These are phyloP conservation scores for Helicoverpa assulta DNA, from an alignment of 2,888 invertebrate genomes.

Conservation along the genomic window DNA sequence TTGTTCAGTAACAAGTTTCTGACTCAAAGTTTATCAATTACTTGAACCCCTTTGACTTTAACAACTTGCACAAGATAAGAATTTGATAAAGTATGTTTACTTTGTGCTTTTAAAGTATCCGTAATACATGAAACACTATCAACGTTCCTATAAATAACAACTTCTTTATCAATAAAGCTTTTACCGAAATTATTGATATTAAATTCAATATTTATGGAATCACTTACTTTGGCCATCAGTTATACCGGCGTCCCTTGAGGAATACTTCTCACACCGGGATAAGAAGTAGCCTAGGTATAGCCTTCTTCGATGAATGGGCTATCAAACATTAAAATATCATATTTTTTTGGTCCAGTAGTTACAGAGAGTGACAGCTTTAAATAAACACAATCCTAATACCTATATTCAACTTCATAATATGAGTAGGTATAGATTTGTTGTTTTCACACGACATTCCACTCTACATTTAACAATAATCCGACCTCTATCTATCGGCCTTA, in stretches of 20 bases:
- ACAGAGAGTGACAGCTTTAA: no score
- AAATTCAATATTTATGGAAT: neutral
- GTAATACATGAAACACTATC: constrained; percentile 17
- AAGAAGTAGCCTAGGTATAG: no score
- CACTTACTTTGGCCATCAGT: no score
- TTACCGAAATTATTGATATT: neutral
- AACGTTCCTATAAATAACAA: constrained; percentile 1
- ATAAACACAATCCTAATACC: no score
- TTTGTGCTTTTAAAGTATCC: constrained; percentile 40
- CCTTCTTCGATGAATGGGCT: no score
- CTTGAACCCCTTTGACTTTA: constrained; percentile 35
- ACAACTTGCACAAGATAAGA: constrained; percentile 51
- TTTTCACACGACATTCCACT: constrained; percentile 9
- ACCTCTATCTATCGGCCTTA: constrained; percentile 54
- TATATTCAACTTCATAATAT: no score
- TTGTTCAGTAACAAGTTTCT: constrained; percentile 14
- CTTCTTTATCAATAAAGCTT: neutral
- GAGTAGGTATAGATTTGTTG: neutral
- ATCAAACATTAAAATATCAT: no score
- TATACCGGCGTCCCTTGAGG: no score
- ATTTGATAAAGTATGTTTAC: constrained; percentile 40
- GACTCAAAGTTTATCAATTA: constrained; percentile 41
- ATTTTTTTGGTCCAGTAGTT: no score
- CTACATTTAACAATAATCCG: constrained; percentile 45
- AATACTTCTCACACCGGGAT: no score